Evolutionary conservation across 2,797 vertebrate species (phyloP).

Genomic region (Pangasius krempfi): DNA sequence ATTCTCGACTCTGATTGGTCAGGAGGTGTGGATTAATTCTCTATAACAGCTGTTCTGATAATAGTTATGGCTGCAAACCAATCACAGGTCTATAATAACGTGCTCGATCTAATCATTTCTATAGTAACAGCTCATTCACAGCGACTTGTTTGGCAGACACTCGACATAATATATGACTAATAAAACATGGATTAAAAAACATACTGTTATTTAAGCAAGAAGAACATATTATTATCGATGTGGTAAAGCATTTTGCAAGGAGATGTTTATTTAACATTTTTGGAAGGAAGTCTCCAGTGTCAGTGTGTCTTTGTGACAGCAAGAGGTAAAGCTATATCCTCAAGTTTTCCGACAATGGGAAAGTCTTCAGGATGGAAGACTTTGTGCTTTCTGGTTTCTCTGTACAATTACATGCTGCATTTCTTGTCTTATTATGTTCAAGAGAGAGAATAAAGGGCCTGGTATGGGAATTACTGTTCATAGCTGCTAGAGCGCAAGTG

Average conservation of each 20-base stretch:
- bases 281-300: too few species aligned
- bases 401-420: background rate
- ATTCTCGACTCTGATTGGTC: background rate
- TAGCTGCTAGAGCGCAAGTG: background rate
- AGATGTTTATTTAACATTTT: background rate
- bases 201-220: background rate
- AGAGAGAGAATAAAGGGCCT: background rate
- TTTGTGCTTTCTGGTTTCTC: background rate
- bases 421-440: background rate
- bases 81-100: background rate
- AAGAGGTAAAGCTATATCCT: background rate
- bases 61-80: background rate
- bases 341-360: background rate
- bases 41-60: background rate
- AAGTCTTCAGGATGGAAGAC: background rate
- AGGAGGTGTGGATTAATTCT: background rate
- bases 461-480: background rate
- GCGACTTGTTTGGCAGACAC: background rate
- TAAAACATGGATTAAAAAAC: background rate
- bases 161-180: background rate
- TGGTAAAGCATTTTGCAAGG: background rate
- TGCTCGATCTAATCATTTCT: background rate
- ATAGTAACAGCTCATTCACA: background rate
- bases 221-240: background rate
- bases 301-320: too few species aligned